Evolutionary conservation across 1,140 invertebrate species (phyloP), one percentile per base, ranked within the genome.

Genomic region (Drosophila fuyamai): DNA sequence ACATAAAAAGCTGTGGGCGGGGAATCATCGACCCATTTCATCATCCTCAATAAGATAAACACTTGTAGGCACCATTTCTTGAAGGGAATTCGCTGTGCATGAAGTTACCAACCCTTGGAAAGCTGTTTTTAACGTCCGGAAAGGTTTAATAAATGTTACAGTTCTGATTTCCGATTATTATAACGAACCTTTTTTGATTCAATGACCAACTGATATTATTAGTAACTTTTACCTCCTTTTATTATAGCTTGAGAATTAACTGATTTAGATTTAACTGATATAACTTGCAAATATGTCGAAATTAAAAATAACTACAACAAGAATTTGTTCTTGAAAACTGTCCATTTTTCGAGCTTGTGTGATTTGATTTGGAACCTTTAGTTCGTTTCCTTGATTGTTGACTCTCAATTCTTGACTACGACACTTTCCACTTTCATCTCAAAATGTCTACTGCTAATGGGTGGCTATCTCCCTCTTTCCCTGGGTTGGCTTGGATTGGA

Each of bases 391-490:
- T 35, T 59, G 10, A 29, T 29, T 54, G 35, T 38, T 29, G 8
- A 14, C 48, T 16, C 7, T 51, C 35, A n/a, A 27, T 40, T 29
- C 58, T 14, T 38, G 32, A 12, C 18, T 18, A 3, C 27, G 13
- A 14, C 13, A 8, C 10, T 29, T 40, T 13, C 48, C 13, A 8
- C 10, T 29, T 40, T 13, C 48, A 14, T 58, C 36, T 16, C 58
- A 55, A 48, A 27, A 18, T 46, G 14, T 32, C 27, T 32, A 59
- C 54, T 36, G 48, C 48, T 54, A 35, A 35, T 16, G 14, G 8
- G 32, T 55, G 16, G 29, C 48, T 36, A 10, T 36, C 14, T 60
- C 10, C 23, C 23, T 62, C 54, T 60, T 61, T 63, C 55, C 60
- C 38, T 43, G 55, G 55, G 55, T 63, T 23, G 44, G 14, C 59